Base-by-base conservation (phyloP, 2,113 vertebrate species). In the Melanerpes formicivorus region DNA sequence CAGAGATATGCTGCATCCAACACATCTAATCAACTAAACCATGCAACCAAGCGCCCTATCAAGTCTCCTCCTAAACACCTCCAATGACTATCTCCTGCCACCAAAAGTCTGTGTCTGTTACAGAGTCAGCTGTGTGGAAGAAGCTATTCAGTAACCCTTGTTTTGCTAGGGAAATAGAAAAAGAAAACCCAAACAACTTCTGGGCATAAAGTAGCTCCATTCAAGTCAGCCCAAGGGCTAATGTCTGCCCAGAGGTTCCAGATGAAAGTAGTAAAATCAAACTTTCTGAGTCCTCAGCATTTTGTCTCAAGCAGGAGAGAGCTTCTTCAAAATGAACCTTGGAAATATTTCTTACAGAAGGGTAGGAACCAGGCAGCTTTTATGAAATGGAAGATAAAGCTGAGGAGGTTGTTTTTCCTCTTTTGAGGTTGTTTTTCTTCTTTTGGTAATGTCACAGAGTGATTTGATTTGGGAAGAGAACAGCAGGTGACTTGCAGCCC, bases 201-300 rank as follows among this genome's bases (percentile, higher is more conserved):
- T 44, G 63, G 50, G 78, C 18, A 42, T 16, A 65, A 80, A 92
- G 66, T 73, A 84, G 50, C 69, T 83, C 79, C 5, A 4, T 84
- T 84, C 2, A 9, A 66, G 30, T 22, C 67, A 93, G 59, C 90
- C 91, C 87, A 77, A 87, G 84, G 87, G 91, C 72, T 92, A 91
- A 80, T 18, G 80, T 87, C 91, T 93, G 85, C 87, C 81, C 79
- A 77, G 84, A 44, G 85, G 80, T 93, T 77, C 79, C 37, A 85
- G 79, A 95, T 95, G 84, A 90, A 95, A 95, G 91, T 67, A 70
- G 82, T 95, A 95, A 81, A 90, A 52, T 77, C 58, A 78, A 26
- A 75, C 70, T 91, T 95, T 77, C 73, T 17, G 69, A 83, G 84
- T 82, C 87, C 79, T 95, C 91, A 91, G 93, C 90, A 70, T 82